phyloP scores from a whole-genome alignment of 2,888 invertebrate genomes.

The Hydrotaea cyrtoneurina region DNA sequence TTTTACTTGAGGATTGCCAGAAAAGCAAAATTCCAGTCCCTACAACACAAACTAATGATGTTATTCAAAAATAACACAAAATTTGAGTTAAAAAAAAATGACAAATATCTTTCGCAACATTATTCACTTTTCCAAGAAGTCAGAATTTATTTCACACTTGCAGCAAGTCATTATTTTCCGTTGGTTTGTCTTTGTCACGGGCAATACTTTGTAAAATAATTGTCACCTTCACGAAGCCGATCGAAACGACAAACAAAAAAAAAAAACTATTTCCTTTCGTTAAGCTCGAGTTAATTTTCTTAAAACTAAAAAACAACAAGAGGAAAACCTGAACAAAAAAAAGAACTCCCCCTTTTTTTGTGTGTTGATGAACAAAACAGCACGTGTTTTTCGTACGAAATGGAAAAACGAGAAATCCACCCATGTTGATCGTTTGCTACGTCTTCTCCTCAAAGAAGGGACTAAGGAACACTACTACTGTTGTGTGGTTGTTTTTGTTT shows the following conservation, averaged over 20 bases:
- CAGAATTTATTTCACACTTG: neutral
- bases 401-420: constrained; percentile 2
- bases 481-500: too few relatives aligned
- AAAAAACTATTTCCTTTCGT: constrained; percentile 62
- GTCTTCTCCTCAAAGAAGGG: neutral
- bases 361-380: constrained; percentile 21
- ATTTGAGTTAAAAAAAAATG: constrained; percentile 38
- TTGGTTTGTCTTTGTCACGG: constrained; percentile 50
- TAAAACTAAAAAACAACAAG: constrained; percentile 27
- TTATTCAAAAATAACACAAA: too few relatives aligned
- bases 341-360: constrained; percentile 51
- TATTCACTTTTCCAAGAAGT: neutral
- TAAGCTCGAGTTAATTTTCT: constrained; percentile 60
- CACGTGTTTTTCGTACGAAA: constrained; percentile 57
- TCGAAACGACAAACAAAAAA: neutral
- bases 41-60: too few relatives aligned
- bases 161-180: constrained; percentile 29
- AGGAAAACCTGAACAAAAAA: constrained; percentile 22
- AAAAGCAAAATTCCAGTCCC: neutral
- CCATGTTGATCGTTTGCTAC: constrained; percentile 6
- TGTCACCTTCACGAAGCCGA: constrained; percentile 52
- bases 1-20: neutral
- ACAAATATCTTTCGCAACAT: neutral
- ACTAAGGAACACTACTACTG: too few relatives aligned
- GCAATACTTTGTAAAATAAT: constrained; percentile 44